phyloP scores from a whole-genome alignment of 1,140 invertebrate genomes.

The Caenorhabditis latens region DNA sequence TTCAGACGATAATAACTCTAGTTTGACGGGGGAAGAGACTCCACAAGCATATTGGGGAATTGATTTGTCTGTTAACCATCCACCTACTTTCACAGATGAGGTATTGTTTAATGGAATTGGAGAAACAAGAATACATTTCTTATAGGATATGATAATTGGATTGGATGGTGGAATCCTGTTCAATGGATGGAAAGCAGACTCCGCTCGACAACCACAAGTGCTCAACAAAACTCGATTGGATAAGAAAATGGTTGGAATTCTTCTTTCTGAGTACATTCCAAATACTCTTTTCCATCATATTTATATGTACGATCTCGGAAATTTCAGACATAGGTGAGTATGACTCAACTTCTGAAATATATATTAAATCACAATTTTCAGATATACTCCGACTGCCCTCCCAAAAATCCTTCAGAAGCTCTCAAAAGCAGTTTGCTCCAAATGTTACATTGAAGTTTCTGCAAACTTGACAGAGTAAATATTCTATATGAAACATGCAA shows the following conservation, averaged over 20 bases:
- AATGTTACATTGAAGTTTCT: constrained; percentile 62
- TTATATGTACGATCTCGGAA: constrained; percentile 62
- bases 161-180: constrained; percentile 55
- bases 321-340: constrained; percentile 58
- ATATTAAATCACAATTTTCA: background rate
- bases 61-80: constrained; percentile 25
- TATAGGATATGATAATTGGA: constrained; percentile 57
- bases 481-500: background rate
- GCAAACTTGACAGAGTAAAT: constrained; percentile 62
- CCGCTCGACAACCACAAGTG: background rate
- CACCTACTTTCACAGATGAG: constrained; percentile 37
- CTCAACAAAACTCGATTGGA: constrained; percentile 54
- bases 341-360: no score
- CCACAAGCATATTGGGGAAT: background rate
- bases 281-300: constrained; percentile 67
- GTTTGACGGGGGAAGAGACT: background rate
- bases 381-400: constrained; percentile 28
- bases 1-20: background rate
- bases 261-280: constrained; percentile 65
- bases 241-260: constrained; percentile 64
- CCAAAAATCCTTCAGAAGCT: constrained; percentile 62
- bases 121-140: background rate
- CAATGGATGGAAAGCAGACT: constrained; percentile 52
- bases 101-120: background rate
- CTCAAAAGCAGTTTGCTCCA: constrained; percentile 63